Evolutionary conservation across 2,888 invertebrate species (phyloP).

Genomic region (Spicauda simplicius): DNA sequence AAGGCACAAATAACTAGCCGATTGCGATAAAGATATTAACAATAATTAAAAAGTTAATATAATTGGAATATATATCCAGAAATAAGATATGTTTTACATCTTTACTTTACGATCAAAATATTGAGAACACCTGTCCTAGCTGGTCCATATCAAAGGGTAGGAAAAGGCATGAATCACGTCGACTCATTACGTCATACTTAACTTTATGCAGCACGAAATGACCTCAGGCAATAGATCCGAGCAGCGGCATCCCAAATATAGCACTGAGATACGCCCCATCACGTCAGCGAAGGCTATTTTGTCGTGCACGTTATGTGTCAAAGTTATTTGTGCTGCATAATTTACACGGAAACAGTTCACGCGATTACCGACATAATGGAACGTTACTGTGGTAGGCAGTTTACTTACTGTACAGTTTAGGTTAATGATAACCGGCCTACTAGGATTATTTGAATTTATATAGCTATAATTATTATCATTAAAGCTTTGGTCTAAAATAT

Average conservation of each 20-base stretch:
- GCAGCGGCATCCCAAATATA: conserved; percentile 52
- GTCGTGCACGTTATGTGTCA: conserved; percentile 37
- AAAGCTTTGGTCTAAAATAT: background rate
- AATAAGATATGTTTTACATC: too few relatives aligned
- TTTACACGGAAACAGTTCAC: conserved; percentile 36
- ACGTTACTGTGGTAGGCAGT: conserved; percentile 26
- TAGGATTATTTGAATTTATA: background rate
- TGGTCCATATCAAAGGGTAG: conserved; percentile 34
- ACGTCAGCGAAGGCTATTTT: conserved; percentile 44
- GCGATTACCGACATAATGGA: conserved; percentile 32
- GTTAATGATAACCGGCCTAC: conserved; percentile 9
- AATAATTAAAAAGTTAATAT: too few relatives aligned
- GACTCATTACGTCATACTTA: conserved; percentile 38
- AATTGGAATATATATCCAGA: too few relatives aligned
- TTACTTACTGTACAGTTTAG: conserved; percentile 19
- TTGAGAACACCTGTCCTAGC: conserved; percentile 15
- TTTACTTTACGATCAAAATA: background rate
- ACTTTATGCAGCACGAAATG: conserved; percentile 50
- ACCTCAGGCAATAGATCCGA: conserved; percentile 49
- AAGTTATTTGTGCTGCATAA: conserved; percentile 37
- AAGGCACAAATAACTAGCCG: too few relatives aligned
- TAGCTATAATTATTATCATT: background rate
- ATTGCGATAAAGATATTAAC: too few relatives aligned
- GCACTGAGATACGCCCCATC: conserved; percentile 55
- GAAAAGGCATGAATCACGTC: conserved; percentile 36